Percentiles rank a stretch among this genome's conserved stretches.
These are phyloP conservation scores for Ciconia nigra DNA, from an alignment of 2,797 vertebrate species.

Conservation along the genomic window DNA sequence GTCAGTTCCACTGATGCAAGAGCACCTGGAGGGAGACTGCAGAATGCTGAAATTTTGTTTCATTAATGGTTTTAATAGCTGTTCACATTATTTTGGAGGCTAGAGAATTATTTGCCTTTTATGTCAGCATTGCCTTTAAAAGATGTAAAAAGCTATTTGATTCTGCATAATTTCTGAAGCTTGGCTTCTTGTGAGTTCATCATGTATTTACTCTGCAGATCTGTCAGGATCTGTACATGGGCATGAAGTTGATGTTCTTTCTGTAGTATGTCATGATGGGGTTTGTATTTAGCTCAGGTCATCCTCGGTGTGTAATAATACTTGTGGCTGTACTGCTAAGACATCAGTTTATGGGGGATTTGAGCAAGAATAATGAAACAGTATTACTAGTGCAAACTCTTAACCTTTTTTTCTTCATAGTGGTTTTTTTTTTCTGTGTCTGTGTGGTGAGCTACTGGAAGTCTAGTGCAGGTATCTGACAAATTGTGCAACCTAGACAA, in stretches of 20 bases:
- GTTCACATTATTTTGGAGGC: neutral
- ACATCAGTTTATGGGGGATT: neutral
- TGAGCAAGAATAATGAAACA: neutral
- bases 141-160: neutral
- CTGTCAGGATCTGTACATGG: neutral
- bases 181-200: neutral
- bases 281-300: neutral
- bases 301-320: neutral
- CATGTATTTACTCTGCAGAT: neutral
- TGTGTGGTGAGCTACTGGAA: neutral
- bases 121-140: neutral
- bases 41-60: neutral
- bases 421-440: neutral
- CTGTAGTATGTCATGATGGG: too few species aligned
- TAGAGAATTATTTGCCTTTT: neutral
- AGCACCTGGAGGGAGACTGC: neutral
- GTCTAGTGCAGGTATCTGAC: neutral
- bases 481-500: neutral
- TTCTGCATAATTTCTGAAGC: neutral
- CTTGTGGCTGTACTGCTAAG: neutral
- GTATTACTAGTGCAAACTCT: neutral
- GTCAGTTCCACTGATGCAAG: neutral
- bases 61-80: neutral
- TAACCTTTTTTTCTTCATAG: neutral
- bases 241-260: neutral